These are phyloP conservation scores for Suncus etruscus DNA, from an alignment of 2,113 vertebrate species.

Conservation along the genomic window DNA sequence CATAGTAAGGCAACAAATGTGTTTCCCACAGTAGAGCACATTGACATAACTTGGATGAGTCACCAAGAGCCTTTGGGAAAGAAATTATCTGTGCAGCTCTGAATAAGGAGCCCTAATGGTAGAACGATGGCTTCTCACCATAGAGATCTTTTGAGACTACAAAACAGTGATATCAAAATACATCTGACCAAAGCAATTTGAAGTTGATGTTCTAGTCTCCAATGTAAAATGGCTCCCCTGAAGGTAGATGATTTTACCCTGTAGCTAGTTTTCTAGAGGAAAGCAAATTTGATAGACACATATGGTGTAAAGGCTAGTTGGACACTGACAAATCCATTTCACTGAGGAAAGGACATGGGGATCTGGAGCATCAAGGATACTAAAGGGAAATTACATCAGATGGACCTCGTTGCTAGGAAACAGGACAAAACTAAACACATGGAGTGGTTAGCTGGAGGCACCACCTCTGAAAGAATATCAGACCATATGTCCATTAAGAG, in stretches of 20 bases:
- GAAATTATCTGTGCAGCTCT: constrained; percentile 24
- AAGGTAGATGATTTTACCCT: constrained; percentile 2
- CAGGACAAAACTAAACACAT: constrained; percentile 57
- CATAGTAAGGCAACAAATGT: constrained; percentile 33
- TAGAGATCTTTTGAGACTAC: not conserved
- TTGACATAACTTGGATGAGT: constrained; percentile 22
- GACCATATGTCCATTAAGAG: not conserved
- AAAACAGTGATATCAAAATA: constrained; percentile 48
- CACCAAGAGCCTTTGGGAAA: constrained; percentile 31
- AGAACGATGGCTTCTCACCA: constrained; percentile 1
- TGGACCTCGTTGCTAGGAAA: constrained; percentile 74
- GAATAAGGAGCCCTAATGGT: not conserved
- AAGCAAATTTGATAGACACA: constrained; percentile 42
- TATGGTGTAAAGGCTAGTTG: constrained; percentile 28
- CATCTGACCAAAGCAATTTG: not conserved
- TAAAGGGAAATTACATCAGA: constrained; percentile 56
- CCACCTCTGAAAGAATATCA: not conserved
- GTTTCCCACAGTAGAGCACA: not conserved
- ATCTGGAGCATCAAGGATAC: constrained; percentile 31
- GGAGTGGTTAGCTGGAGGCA: not conserved
- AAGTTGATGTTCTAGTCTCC: not conserved
- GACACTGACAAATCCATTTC: constrained; percentile 60
- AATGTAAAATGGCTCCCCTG: constrained; percentile 11
- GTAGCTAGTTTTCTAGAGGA: not conserved
- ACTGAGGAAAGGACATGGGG: constrained; percentile 28